Percentiles rank a stretch among this genome's conserved stretches.
phyloP scores from a whole-genome alignment of 2,888 invertebrate genomes.

The Caenorhabditis wallacei region DNA sequence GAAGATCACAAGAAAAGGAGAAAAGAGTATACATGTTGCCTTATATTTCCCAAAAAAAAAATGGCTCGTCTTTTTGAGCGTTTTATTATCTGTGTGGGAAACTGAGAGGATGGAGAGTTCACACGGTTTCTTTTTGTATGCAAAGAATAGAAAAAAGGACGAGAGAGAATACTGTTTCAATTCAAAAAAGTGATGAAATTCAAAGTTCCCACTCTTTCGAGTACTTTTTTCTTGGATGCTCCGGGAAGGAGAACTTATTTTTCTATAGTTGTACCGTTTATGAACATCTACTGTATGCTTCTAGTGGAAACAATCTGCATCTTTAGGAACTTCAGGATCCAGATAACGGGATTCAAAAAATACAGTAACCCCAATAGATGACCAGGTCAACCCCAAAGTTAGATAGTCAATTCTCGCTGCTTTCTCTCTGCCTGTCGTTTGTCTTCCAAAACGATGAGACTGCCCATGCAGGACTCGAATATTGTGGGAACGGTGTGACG shows the following conservation, averaged over 20 bases:
- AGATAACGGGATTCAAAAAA: too few relatives aligned
- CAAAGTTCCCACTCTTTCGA: constrained; percentile 7
- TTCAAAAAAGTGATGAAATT: not conserved
- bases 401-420: too few relatives aligned
- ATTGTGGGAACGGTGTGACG: constrained; percentile 61
- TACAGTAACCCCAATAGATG: too few relatives aligned
- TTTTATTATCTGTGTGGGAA: constrained; percentile 29
- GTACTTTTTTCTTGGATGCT: not conserved
- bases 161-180: constrained; percentile 15
- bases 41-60: not conserved
- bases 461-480: constrained; percentile 57
- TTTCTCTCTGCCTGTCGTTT: constrained; percentile 6
- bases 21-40: not conserved
- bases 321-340: too few relatives aligned
- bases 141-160: not conserved
- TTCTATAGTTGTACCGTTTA: too few relatives aligned
- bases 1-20: constrained; percentile 13
- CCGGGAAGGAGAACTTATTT: not conserved
- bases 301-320: too few relatives aligned
- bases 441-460: constrained; percentile 55
- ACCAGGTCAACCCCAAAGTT: too few relatives aligned
- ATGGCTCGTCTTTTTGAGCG: not conserved
- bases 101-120: not conserved
- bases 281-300: too few relatives aligned
- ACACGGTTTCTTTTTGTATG: constrained; percentile 38